These are phyloP conservation scores for Drosophila tripunctata DNA, from an alignment of 2,888 invertebrate species.

Conservation along the genomic window DNA sequence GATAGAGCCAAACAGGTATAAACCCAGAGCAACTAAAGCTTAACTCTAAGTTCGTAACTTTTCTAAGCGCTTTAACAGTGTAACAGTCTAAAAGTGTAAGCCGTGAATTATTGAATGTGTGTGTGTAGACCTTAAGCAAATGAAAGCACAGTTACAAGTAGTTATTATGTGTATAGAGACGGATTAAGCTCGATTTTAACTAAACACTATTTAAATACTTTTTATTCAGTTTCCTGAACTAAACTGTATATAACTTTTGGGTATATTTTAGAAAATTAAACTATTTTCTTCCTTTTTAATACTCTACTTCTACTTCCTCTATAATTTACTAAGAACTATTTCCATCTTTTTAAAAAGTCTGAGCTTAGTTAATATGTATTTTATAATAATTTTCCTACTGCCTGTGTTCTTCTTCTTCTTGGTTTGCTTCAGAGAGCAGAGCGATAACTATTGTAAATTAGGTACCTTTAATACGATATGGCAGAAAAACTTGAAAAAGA, in stretches of 20 bases:
- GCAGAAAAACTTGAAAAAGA: conserved; percentile 34
- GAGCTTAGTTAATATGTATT: too few species aligned
- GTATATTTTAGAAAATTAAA: not conserved
- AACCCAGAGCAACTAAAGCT: conserved; percentile 44
- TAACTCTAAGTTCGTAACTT: conserved; percentile 62
- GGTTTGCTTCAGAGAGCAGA: conserved; percentile 9
- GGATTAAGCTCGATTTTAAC: conserved; percentile 17
- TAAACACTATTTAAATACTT: not conserved
- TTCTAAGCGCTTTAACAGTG: conserved; percentile 68
- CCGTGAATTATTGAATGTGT: conserved; percentile 25
- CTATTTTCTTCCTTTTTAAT: not conserved
- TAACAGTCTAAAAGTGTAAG: conserved; percentile 10
- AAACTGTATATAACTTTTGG: conserved; percentile 30
- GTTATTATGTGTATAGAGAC: conserved; percentile 40
- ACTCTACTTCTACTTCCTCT: not conserved
- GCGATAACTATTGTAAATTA: conserved; percentile 83
- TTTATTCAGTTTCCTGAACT: conserved; percentile 37
- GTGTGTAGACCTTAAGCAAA: conserved; percentile 44
- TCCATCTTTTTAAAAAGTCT: conserved; percentile 3
- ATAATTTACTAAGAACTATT: not conserved
- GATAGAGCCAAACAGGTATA: conserved; percentile 44
- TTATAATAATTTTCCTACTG: too few species aligned
- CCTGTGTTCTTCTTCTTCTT: not conserved
- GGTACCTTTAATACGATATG: conserved; percentile 79
- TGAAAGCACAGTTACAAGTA: conserved; percentile 17